phyloP scores from a whole-genome alignment of 2,113 vertebrate species.

The Phyllopteryx taeniolatus region DNA sequence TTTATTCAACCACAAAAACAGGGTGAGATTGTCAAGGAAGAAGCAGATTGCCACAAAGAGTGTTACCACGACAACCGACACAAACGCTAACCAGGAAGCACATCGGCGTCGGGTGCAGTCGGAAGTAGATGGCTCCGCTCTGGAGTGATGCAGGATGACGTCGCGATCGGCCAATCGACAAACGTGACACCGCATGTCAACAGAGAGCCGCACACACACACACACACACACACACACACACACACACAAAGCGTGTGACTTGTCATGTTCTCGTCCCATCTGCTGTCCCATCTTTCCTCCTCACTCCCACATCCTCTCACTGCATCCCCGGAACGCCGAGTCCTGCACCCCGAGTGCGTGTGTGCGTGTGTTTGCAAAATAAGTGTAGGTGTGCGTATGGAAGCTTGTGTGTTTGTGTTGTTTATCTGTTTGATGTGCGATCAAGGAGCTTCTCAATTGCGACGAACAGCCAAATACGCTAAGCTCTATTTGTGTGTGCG shows the following conservation, averaged over 20 bases:
- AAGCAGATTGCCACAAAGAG: not conserved
- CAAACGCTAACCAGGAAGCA: too few species aligned
- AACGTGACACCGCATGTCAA: too few species aligned
- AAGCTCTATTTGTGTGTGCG: not conserved
- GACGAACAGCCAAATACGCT: conserved; percentile 42
- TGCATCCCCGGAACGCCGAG: conserved; percentile 6
- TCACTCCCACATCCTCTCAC: not conserved
- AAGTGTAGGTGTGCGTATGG: not conserved
- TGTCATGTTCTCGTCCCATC: conserved; percentile 9
- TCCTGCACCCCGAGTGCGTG: conserved; percentile 8
- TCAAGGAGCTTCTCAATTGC: conserved; percentile 47
- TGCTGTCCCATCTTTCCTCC: not conserved
- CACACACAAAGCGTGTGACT: not conserved
- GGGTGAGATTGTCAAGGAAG: too few species aligned
- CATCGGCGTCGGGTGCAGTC: not conserved
- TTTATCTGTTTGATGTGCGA: conserved; percentile 59
- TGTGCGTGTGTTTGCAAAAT: not conserved
- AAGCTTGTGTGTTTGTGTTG: conserved; percentile 20
- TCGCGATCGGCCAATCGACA: not conserved
- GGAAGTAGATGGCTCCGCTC: not conserved
- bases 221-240: too few species aligned
- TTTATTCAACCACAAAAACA: not conserved
- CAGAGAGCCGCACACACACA: not conserved
- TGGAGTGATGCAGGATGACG: not conserved
- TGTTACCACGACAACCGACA: too few species aligned